Evolutionary conservation across 2,888 invertebrate species (phyloP), one percentile per base, ranked within the genome.

Genomic region (Phaonia tiefii): DNA sequence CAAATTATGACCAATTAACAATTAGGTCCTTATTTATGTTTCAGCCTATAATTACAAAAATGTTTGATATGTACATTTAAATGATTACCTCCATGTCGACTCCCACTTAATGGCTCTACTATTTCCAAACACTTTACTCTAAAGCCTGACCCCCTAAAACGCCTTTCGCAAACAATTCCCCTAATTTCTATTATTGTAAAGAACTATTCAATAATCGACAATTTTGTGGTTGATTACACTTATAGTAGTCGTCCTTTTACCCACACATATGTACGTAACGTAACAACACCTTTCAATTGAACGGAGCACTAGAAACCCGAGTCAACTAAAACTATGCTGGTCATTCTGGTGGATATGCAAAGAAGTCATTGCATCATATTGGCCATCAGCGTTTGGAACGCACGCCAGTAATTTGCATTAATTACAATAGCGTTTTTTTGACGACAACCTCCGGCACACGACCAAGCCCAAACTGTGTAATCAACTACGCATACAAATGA

Each of bases 361-460:
- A n/a, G n/a, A n/a, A n/a, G 20, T n/a, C n/a, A n/a, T n/a, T n/a
- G n/a, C n/a, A n/a, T n/a, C n/a, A n/a, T n/a, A n/a, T n/a, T n/a
- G n/a, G n/a, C n/a, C n/a, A n/a, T 17, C 46, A 46, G 15, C n/a
- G 3, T 20, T 10, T 13, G 25, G 10, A 39, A 7, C n/a, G 31
- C 79, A 46, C 56, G 54, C 69, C 56, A n/a, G 46, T 69, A 80
- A 80, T 80, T 80, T 80, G 69, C 80, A 80, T 80, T 75, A 80
- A 80, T 80, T 80, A 76, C 65, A 76, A 80, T 73, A 80, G n/a
- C n/a, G 73, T 80, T 80, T 63, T 74, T 22, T n/a, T 25, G 13
- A 13, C n/a, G n/a, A n/a, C 17, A 31, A 72, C 60, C 44, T 10
- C 63, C 42, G 69, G 26, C 75, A 69, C 79, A 80, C 80, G 80